phyloP scores from a whole-genome alignment of 2,113 vertebrate genomes.

The Kryptolebias marmoratus region DNA sequence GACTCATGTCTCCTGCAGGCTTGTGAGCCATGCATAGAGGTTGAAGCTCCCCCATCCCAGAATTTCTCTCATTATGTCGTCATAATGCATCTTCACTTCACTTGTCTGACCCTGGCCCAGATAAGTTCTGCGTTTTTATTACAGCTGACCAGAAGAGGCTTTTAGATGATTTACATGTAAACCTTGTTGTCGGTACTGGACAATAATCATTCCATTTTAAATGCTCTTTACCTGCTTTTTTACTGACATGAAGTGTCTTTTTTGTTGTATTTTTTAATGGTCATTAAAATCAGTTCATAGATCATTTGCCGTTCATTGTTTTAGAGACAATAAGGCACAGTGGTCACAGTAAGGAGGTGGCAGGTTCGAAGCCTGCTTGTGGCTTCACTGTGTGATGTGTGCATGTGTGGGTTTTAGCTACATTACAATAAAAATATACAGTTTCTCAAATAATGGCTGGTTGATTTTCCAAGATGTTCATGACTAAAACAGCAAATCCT shows the following conservation, averaged over 20 bases:
- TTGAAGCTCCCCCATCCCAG: constrained; percentile 36
- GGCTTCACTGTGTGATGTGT: too few relatives aligned
- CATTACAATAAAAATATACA: too few relatives aligned
- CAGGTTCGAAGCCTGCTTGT: too few relatives aligned
- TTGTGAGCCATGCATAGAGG: constrained; percentile 45
- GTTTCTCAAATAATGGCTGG: too few relatives aligned
- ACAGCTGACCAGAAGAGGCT: constrained; percentile 37
- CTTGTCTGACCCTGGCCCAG: constrained; percentile 19
- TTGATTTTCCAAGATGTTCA: too few relatives aligned
- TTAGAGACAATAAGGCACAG: too few relatives aligned
- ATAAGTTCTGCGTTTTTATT: constrained; percentile 38
- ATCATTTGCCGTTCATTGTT: neutral
- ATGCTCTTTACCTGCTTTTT: constrained; percentile 12
- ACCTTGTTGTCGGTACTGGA: neutral
- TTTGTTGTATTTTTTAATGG: neutral
- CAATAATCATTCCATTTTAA: constrained; percentile 23
- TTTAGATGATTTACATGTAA: constrained; percentile 15
- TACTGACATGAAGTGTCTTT: constrained; percentile 13
- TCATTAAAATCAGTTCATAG: neutral
- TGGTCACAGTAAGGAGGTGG: too few relatives aligned
- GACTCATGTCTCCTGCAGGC: constrained; percentile 64
- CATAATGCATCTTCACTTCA: constrained; percentile 16
- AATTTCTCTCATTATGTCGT: constrained; percentile 32
- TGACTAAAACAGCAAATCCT: too few relatives aligned
- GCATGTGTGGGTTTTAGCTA: too few relatives aligned